These are phyloP conservation scores for Empis stercorea DNA, from an alignment of 2,888 invertebrate genomes.

Conservation along the genomic window DNA sequence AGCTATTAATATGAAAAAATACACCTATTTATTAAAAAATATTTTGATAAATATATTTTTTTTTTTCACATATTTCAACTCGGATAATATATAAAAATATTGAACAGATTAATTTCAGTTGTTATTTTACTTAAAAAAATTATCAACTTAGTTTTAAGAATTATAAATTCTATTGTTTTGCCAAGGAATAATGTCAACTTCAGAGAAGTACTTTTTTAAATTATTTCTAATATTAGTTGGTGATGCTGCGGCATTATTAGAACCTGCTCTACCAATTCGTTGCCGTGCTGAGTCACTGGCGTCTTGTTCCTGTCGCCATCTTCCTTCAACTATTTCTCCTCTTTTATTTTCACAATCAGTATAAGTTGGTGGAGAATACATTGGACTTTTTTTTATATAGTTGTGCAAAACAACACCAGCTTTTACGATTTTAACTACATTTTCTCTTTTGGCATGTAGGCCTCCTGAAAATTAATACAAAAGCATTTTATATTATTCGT, in stretches of 20 bases:
- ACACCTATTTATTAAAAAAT: too few relatives aligned
- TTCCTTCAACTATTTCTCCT: not conserved
- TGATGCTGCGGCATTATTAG: not conserved
- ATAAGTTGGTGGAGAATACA: not conserved
- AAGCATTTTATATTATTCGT: conserved; percentile 7
- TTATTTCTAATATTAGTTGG: not conserved
- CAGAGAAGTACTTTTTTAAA: not conserved
- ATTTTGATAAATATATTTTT: too few relatives aligned
- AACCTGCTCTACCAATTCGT: not conserved
- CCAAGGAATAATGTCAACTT: not conserved
- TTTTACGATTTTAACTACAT: conserved; percentile 11
- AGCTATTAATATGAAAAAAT: too few relatives aligned
- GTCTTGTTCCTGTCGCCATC: not conserved
- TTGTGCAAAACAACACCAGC: conserved; percentile 12
- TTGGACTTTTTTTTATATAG: not conserved
- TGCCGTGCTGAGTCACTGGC: too few relatives aligned
- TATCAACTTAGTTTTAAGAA: too few relatives aligned
- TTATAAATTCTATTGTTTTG: not conserved
- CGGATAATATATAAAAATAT: too few relatives aligned
- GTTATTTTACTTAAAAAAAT: too few relatives aligned
- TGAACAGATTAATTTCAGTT: too few relatives aligned
- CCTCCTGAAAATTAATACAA: conserved; percentile 4
- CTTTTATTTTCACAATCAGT: not conserved
- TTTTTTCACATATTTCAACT: too few relatives aligned
- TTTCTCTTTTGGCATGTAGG: conserved; percentile 8